phyloP scores from a whole-genome alignment of 2,888 invertebrate species.

The Metopia argyrocephala region DNA sequence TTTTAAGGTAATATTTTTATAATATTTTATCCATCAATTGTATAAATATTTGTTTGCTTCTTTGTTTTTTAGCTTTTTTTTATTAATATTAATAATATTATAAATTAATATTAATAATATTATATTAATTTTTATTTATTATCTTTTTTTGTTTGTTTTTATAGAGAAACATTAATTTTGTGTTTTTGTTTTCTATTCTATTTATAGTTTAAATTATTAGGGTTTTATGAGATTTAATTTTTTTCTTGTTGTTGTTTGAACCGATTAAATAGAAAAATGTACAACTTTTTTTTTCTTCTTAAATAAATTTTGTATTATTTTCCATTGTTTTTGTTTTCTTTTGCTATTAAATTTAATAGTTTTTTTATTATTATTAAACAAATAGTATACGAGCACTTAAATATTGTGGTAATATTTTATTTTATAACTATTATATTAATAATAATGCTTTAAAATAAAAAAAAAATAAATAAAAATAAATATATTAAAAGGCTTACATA shows the following conservation, averaged over 20 bases:
- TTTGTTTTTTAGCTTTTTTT: constrained; percentile 26
- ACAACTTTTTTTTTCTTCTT: constrained; percentile 1
- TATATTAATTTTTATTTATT: constrained; percentile 55
- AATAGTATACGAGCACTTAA: constrained; percentile 36
- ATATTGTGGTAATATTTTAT: neutral
- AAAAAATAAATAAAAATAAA: constrained; percentile 9
- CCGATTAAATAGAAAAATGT: constrained; percentile 1
- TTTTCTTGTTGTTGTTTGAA: neutral
- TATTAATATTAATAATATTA: neutral
- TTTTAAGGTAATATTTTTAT: constrained; percentile 20
- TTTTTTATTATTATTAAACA: constrained; percentile 33
- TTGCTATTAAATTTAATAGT: constrained; percentile 11
- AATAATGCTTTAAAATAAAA: neutral
- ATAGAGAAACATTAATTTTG: constrained; percentile 47
- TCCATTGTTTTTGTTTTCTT: neutral
- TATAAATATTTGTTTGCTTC: constrained; percentile 37
- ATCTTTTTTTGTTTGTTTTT: constrained; percentile 34
- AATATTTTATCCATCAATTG: constrained; percentile 55
- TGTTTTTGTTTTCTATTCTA: neutral
- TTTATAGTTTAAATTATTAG: neutral
- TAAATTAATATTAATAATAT: constrained; percentile 8
- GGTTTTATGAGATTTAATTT: neutral
- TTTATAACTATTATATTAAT: neutral
- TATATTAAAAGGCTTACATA: constrained; percentile 51
- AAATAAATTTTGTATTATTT: neutral